Conservation (phyloP, 2,888 invertebrate species). For the Monochamus alternatus region DNA sequence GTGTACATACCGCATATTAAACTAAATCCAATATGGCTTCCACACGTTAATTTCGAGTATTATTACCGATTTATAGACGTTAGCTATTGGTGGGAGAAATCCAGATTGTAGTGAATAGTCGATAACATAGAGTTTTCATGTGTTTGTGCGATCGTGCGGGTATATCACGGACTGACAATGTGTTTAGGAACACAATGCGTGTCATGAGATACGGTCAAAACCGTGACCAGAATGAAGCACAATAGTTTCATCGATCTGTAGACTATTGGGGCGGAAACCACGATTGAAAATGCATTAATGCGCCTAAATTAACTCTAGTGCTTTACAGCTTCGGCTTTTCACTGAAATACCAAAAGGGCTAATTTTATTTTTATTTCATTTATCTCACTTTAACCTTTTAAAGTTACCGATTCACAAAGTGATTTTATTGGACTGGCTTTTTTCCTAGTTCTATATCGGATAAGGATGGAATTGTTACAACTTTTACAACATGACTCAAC, state of each 20-base stretch:
- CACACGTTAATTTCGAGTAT: background rate
- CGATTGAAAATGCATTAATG: conserved; percentile 66
- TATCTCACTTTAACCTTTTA: conserved; percentile 36
- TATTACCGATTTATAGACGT: conserved; percentile 14
- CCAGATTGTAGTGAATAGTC: conserved; percentile 36
- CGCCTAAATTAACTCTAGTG: conserved; percentile 65
- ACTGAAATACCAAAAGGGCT: conserved; percentile 55
- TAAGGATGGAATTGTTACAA: no score
- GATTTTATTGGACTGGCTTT: background rate
- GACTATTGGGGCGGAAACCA: conserved; percentile 65
- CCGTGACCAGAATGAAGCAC: conserved; percentile 67
- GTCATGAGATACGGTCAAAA: conserved; percentile 66
- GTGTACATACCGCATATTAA: background rate
- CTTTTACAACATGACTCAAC: no score
- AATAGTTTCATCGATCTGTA: conserved; percentile 65
- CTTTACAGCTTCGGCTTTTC: conserved; percentile 60
- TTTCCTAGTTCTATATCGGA: no score
- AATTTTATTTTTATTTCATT: conserved; percentile 59
- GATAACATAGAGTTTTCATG: conserved; percentile 50
- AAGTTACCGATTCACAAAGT: conserved; percentile 8
- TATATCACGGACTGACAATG: conserved; percentile 65
- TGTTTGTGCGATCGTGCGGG: conserved; percentile 62
- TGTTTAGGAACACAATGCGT: conserved; percentile 68
- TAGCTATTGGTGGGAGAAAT: conserved; percentile 6
- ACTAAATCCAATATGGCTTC: background rate